Evolutionary conservation across 2,113 vertebrate species (phyloP), one percentile per base, ranked within the genome.

Genomic region (Rhipidura dahli): DNA sequence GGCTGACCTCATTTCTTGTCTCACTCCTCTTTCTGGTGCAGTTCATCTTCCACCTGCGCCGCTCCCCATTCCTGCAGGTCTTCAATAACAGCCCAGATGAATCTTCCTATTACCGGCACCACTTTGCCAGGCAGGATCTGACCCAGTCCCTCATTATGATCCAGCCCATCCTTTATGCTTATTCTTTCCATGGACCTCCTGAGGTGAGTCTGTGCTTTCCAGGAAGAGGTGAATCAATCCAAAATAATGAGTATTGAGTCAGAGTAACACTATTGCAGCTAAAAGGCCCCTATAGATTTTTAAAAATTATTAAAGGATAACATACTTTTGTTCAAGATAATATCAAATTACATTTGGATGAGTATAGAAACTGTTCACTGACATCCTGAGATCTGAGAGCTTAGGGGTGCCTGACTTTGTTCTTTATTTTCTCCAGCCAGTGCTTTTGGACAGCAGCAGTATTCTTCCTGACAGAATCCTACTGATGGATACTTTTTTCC

Each of bases 31-130:
- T 30, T 83, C 81, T 40, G 83, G 10, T 93, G 31, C 91, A 99
- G 99, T 99, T 99, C 89, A 99, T 99, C 99, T 99, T 99, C 98
- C 99, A 99, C 93, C 97, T 99, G 97, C 98, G 99, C 76, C 98
- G 99, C 93, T 99, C 99, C 26, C 99, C 99, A 0, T 99, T 99
- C 98, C 99, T 99, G 84, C 99, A 99, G 95, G 99, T 99, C 71
- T 99, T 99, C 94, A 99, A 99, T 97, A 99, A 99, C 97, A 99
- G 99, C 68, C 99, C 99, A 1, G 99, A 99, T 40, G 99, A 99
- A 90, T 99, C 99, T 0, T 99, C 99, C 2, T 99, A 99, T 57
- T 99, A 99, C 89, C 98, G 99, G 42, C 99, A 99, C 96, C 99
- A 99, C 90, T 99, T 99, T 94, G 98, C 99, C 88, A 98, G 99